These are phyloP conservation scores for Esox niger DNA, from an alignment of 2,113 vertebrate species.

Conservation along the genomic window DNA sequence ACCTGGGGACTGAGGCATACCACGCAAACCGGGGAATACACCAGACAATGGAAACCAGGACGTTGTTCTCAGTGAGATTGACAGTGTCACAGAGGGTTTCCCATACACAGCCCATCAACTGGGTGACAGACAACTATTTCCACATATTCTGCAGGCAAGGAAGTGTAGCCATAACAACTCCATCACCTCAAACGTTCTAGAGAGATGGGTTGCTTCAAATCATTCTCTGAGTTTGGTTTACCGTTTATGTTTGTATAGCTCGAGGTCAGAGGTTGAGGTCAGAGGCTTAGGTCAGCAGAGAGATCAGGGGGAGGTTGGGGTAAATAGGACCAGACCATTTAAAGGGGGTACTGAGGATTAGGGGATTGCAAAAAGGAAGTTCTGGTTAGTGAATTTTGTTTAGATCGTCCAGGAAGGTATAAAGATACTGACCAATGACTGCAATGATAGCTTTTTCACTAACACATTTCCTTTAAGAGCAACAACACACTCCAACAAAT, in stretches of 20 bases:
- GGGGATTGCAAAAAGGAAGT: background rate
- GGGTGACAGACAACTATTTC: background rate
- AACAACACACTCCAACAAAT: background rate
- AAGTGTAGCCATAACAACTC: background rate
- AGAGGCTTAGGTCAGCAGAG: constrained; percentile 2
- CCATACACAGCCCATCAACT: background rate
- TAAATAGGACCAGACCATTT: background rate
- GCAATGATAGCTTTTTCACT: too few relatives aligned
- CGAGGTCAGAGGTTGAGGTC: constrained; percentile 5
- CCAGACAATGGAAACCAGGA: background rate
- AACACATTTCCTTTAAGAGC: background rate
- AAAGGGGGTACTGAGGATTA: constrained; percentile 1
- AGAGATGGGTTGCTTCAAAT: background rate
- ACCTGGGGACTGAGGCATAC: constrained; percentile 8
- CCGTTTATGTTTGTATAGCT: background rate
- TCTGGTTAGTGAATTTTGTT: background rate
- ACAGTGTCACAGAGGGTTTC: background rate
- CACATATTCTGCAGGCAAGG: background rate
- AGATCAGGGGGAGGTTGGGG: background rate
- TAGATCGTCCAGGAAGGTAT: background rate
- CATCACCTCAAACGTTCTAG: constrained; percentile 3
- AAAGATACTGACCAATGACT: background rate
- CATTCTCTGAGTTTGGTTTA: constrained; percentile 2
- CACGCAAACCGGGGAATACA: background rate
- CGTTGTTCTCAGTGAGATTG: background rate